These are phyloP conservation scores for Phymorhynchus buccinoides DNA, from an alignment of 1,140 invertebrate genomes.

Conservation along the genomic window DNA sequence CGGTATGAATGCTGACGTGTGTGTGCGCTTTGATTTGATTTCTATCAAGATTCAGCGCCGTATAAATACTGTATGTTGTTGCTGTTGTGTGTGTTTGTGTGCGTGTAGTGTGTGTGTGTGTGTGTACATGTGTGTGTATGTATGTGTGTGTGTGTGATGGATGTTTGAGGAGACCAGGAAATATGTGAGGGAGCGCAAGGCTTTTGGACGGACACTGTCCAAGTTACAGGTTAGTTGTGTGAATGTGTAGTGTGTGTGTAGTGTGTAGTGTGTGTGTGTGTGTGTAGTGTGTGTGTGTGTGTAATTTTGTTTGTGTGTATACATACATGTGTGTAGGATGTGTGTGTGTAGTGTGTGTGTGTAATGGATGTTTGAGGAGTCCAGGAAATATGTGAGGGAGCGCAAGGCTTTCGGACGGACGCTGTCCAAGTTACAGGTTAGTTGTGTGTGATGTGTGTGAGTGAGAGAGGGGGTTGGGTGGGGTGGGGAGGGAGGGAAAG, in stretches of 20 bases:
- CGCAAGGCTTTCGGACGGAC: conserved; percentile 76
- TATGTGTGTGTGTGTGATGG: conserved; percentile 24
- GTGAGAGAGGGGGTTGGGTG: no score
- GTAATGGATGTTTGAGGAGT: conserved; percentile 76
- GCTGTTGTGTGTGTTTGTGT: no score
- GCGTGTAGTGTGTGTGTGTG: background rate
- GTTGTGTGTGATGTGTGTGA: background rate
- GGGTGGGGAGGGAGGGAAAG: no score
- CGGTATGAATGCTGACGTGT: no score
- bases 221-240: conserved; percentile 43
- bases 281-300: background rate
- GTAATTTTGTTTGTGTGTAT: no score
- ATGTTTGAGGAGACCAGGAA: conserved; percentile 75
- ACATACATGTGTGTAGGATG: no score
- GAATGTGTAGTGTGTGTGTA: background rate
- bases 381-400: conserved; percentile 72
- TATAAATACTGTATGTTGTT: no score
- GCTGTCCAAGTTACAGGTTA: conserved; percentile 73
- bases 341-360: background rate
- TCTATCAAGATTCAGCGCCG: no score
- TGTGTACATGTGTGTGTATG: background rate
- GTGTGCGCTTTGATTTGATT: no score
- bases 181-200: conserved; percentile 74
- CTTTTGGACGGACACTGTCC: conserved; percentile 74
- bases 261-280: background rate